Evolutionary conservation across 2,888 invertebrate genomes (phyloP).

Genomic region (Trichacis sp.): DNA sequence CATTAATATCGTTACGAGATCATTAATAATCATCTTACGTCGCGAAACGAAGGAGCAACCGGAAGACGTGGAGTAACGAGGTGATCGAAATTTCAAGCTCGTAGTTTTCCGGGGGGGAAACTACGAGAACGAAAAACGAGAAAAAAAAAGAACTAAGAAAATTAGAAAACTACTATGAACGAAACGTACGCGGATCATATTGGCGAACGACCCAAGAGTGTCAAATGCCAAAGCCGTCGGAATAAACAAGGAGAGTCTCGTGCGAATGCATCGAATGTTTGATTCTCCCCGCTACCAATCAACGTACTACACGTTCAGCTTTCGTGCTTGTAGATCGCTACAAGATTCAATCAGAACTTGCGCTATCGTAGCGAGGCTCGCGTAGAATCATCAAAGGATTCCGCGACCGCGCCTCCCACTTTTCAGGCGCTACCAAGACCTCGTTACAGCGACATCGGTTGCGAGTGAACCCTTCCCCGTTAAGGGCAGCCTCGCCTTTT

Average conservation of each 20-base stretch:
- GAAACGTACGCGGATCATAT: background rate
- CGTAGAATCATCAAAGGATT: constrained; percentile 34
- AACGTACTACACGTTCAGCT: constrained; percentile 31
- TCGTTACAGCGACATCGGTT: constrained; percentile 14
- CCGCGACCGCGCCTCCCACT: constrained; percentile 25
- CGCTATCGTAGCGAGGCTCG: constrained; percentile 19
- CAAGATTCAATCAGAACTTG: constrained; percentile 33
- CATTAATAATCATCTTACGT: constrained; percentile 5
- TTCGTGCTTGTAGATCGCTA: constrained; percentile 20
- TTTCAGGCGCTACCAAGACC: constrained; percentile 3
- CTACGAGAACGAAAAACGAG: too few species aligned
- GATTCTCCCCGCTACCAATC: constrained; percentile 27
- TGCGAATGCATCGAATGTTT: constrained; percentile 17
- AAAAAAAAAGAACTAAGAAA: too few species aligned
- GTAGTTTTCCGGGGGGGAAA: background rate
- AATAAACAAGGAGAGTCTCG: constrained; percentile 23
- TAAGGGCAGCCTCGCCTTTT: background rate
- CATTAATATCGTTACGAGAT: constrained; percentile 11
- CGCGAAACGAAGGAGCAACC: background rate
- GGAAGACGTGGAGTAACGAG: background rate
- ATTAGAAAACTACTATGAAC: too few species aligned
- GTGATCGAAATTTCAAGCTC: background rate
- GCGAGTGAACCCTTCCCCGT: constrained; percentile 6
- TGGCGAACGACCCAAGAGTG: constrained; percentile 5
- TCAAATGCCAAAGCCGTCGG: constrained; percentile 10